phyloP scores from a whole-genome alignment of 37 sponge, comb jelly and placozoan genomes.

The Ephydatia muelleri region DNA sequence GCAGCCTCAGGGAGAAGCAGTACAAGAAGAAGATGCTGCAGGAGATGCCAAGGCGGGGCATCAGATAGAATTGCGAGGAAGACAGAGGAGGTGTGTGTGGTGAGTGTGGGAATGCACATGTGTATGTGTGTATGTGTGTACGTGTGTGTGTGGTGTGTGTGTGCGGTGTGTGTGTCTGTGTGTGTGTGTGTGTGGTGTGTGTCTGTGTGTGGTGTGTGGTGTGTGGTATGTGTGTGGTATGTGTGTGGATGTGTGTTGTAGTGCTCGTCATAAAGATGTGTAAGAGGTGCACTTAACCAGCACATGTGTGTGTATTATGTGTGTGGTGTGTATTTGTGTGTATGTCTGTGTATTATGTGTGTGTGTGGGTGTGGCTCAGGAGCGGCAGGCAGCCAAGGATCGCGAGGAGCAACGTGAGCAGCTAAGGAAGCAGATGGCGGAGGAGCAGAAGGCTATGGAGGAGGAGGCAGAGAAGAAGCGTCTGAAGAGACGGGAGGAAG shows the following conservation, averaged over 20 bases:
- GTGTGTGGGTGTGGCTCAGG: slow-evolving; percentile 23
- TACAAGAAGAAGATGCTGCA: slow-evolving; percentile 47
- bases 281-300: not conserved
- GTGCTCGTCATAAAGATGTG: too few species aligned
- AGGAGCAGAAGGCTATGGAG: slow-evolving; percentile 45
- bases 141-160: not conserved
- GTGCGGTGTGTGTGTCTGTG: not conserved
- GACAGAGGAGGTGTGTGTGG: slow-evolving; percentile 50
- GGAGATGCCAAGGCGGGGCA: slow-evolving; percentile 61
- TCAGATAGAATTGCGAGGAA: slow-evolving; percentile 69
- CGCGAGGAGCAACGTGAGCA: slow-evolving; percentile 71
- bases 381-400: slow-evolving; percentile 45
- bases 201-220: too few species aligned
- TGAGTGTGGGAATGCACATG: not conserved
- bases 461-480: slow-evolving; percentile 67
- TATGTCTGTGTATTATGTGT: too few species aligned
- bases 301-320: too few species aligned
- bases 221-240: not conserved
- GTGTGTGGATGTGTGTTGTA: too few species aligned
- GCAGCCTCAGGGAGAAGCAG: slow-evolving; percentile 56
- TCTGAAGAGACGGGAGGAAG: slow-evolving; percentile 49
- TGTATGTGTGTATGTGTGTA: not conserved
- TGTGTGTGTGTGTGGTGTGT: too few species aligned
- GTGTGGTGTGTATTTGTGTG: too few species aligned
- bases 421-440: slow-evolving; percentile 29